Evolutionary conservation across 2,113 vertebrate genomes (phyloP), one percentile per base, ranked within the genome.

Genomic region (Oceanodroma tethys): DNA sequence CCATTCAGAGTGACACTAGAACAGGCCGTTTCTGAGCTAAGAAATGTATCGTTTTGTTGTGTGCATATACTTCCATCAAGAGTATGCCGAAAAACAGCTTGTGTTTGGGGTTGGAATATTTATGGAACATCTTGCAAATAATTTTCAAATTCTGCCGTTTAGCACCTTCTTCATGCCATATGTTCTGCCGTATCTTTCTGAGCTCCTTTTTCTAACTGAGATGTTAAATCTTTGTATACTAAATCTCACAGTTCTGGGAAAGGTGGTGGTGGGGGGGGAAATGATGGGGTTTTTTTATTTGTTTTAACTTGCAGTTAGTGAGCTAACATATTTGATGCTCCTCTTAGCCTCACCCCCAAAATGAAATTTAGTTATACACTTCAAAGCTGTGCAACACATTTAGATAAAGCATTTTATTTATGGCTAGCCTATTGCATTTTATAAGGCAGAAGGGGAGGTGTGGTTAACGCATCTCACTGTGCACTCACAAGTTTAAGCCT

Each of bases 161-260:
- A 90, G 73, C 94, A 90, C 88, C 92, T 97, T 95, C 73, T 95
- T 42, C 43, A 13, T 81, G 88, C 88, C 94, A 88, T 96, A 79
- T 88, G 88, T 95, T 96, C 91, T 91, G 32, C 88, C 42, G 13
- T 95, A 85, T 96, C 96, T 97, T 87, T 93, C 85, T 86, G 65
- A 80, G 88, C 66, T 83, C 22, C 1, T 45, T 72, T 83, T 92
- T 62, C 66, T 88, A 42, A 87, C 62, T 38, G 66, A 81, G 80
- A 94, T 89, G 78, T 93, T 92, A 91, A 91, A 80, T 95, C 86
- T 76, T 94, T 45, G 27, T 59, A 32, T 48, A 81, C 56, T 84
- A 87, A 87, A 96, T 85, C 73, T 97, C 86, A 88, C 90, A 92
- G 76, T 56, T 93, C 71, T 71, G 50, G 36, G 67, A 48, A 92